Evolutionary conservation across 2,888 invertebrate genomes (phyloP), one percentile per base, ranked within the genome.

Genomic region (Frankliniella intonsa): DNA sequence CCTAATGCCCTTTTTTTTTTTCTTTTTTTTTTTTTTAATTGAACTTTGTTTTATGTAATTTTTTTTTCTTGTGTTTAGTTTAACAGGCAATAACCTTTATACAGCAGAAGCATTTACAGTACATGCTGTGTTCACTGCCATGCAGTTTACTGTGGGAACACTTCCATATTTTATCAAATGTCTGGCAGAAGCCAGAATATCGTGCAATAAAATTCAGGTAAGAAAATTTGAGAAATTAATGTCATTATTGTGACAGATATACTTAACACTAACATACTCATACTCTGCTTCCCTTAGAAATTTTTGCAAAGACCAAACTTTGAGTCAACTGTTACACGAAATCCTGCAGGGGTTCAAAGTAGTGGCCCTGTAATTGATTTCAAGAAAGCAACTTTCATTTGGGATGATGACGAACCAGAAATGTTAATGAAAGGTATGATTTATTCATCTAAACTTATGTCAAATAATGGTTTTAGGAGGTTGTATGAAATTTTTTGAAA

Each of bases 131-230:
- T 89, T 87, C 85, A 87, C 88, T 83, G 88, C 88, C 9, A 88
- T 89, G 87, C 86, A 88, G 82, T 88, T 89, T 84, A 88, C 88
- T 17, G 87, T 89, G 69, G 87, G 88, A 69, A 88, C 88, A 85
- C 86, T 88, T 55, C 88, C 88, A 80, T 88, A 87, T 84, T 87
- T 87, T 38, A 85, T 86, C 19, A 85, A 86, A 49, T 87, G 87
- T 83, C 84, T 88, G 83, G 87, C 87, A 14, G 88, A 87, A 84
- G 86, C 86, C 10, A 84, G 83, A 22, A 86, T 88, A 17, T 87
- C 88, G 12, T 83, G 88, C 22, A 83, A 85, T 65, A 86, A 87
- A 83, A 86, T 89, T 80, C 86, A 87, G 84, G 86, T 86, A 82
- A 55, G 80, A 81, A n/a, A 76, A 62, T 22, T 3, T 38, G 38